Evolutionary conservation across 2,888 invertebrate genomes (phyloP).

Genomic region (Hoplodrina blanda): DNA sequence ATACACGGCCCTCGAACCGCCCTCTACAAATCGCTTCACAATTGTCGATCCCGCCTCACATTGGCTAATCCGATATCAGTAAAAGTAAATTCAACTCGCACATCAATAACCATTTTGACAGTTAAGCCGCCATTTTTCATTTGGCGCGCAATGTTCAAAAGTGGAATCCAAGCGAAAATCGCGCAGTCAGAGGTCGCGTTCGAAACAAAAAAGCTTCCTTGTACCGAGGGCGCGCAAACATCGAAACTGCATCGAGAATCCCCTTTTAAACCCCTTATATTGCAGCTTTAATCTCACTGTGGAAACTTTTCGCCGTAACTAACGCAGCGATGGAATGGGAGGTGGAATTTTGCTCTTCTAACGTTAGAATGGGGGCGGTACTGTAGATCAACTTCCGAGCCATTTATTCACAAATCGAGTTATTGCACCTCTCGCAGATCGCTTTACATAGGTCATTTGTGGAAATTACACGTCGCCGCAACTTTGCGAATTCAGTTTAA

Average conservation of each 20-base stretch:
- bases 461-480: conserved; percentile 80
- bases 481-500: conserved; percentile 69
- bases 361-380: conserved; percentile 71
- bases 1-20: conserved; percentile 31
- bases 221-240: conserved; percentile 76
- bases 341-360: conserved; percentile 77
- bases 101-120: conserved; percentile 89
- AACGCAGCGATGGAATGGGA: conserved; percentile 81
- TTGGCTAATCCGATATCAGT: conserved; percentile 81
- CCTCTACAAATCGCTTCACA: conserved; percentile 53
- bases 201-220: conserved; percentile 80
- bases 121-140: conserved; percentile 88
- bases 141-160: conserved; percentile 77
- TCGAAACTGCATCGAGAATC: conserved; percentile 75
- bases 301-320: conserved; percentile 74
- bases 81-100: conserved; percentile 83
- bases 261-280: conserved; percentile 79
- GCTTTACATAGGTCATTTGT: conserved; percentile 87
- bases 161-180: conserved; percentile 79
- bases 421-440: conserved; percentile 87
- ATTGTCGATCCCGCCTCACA: conserved; percentile 61
- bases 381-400: conserved; percentile 88
- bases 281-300: conserved; percentile 79
- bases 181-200: conserved; percentile 79
- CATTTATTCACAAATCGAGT: conserved; percentile 89